A percentile compares a stretch with the other conserved stretches of the same genome.
These are phyloP conservation scores for Tenthredo distinguenda DNA, from an alignment of 2,888 invertebrate genomes.

Conservation along the genomic window DNA sequence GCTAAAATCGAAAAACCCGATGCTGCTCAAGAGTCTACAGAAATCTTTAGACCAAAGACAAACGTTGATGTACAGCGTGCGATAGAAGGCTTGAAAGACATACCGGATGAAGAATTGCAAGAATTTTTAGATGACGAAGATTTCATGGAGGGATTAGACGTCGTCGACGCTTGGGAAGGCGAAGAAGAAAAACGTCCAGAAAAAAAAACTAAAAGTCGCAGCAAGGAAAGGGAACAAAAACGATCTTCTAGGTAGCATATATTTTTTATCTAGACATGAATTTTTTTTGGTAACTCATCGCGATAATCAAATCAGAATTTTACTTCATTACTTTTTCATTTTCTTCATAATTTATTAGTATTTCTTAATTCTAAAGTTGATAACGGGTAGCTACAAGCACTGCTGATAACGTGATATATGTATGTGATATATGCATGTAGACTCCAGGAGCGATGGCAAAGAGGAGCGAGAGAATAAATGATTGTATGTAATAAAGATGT, in stretches of 20 bases:
- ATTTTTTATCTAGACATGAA: not conserved
- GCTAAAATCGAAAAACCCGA: not conserved
- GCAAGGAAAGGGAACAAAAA: constrained; percentile 50
- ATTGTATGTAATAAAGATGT: not conserved
- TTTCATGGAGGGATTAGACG: constrained; percentile 72
- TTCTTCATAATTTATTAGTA: not conserved
- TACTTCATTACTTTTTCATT: not conserved
- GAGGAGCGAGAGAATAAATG: not conserved
- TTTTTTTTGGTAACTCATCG: not conserved
- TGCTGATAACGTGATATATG: not conserved
- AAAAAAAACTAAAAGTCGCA: constrained; percentile 29
- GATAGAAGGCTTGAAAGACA: constrained; percentile 70
- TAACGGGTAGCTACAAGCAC: not conserved
- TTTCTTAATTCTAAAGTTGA: not conserved
- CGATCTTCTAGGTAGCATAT: constrained; percentile 58
- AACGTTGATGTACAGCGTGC: constrained; percentile 70
- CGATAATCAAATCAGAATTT: not conserved
- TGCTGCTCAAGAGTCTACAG: not conserved
- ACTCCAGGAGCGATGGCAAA: not conserved
- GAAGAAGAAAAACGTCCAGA: constrained; percentile 65
- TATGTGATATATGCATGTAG: constrained; percentile 5
- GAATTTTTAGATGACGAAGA: constrained; percentile 73
- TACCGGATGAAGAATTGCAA: constrained; percentile 72
- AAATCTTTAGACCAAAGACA: constrained; percentile 52
- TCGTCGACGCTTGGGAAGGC: constrained; percentile 75